Conservation (phyloP, 2,113 vertebrate species). For the Axis porcinus region DNA sequence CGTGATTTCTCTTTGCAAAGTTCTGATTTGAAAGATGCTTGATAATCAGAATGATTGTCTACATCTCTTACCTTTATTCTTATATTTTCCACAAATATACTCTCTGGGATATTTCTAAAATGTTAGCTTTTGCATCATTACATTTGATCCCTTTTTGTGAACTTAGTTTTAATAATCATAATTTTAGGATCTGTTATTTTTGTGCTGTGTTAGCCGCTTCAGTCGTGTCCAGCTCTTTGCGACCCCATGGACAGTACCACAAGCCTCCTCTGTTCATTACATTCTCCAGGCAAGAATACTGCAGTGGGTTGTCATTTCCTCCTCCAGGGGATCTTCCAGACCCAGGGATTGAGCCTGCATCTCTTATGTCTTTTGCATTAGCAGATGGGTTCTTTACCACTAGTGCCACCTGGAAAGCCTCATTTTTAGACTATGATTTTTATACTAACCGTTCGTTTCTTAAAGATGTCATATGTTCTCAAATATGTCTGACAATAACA, state of each 20-base stretch:
- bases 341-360: neutral
- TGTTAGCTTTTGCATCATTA: neutral
- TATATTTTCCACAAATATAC: neutral
- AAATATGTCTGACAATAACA: neutral
- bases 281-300: neutral
- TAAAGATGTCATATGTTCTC: neutral
- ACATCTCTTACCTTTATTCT: neutral
- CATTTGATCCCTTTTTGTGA: neutral
- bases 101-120: neutral
- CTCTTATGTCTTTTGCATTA: neutral
- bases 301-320: neutral
- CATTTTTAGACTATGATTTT: conserved; percentile 6
- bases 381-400: neutral
- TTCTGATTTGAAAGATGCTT: neutral
- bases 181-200: neutral
- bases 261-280: neutral
- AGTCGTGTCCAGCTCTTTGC: neutral
- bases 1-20: neutral
- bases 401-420: neutral
- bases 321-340: neutral
- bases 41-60: neutral
- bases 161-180: neutral
- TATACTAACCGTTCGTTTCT: neutral
- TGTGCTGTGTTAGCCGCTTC: neutral
- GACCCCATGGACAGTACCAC: neutral